These are phyloP conservation scores for Drosophila tripunctata DNA, from an alignment of 2,888 invertebrate genomes.

Conservation along the genomic window DNA sequence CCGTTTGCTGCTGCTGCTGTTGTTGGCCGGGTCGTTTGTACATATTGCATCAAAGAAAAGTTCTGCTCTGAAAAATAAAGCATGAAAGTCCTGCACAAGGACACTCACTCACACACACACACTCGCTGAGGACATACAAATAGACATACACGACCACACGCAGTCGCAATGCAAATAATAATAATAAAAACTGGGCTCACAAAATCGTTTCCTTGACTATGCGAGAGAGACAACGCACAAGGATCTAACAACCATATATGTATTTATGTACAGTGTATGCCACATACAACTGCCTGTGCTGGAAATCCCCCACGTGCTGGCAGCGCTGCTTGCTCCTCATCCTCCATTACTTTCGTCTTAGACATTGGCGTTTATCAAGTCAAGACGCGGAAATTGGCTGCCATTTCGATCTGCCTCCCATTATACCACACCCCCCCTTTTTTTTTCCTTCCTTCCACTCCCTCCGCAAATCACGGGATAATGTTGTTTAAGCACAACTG, in stretches of 20 bases:
- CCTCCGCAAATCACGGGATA: slow-evolving; percentile 24
- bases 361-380: slow-evolving; percentile 58
- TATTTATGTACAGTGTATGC: background rate
- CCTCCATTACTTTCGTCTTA: background rate
- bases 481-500: slow-evolving; percentile 39
- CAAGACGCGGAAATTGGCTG: slow-evolving; percentile 63
- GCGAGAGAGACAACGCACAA: slow-evolving; percentile 43
- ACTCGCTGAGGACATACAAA: slow-evolving; percentile 19
- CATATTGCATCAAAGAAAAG: slow-evolving; percentile 79
- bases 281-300: slow-evolving; percentile 5
- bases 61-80: slow-evolving; percentile 60
- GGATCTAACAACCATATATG: slow-evolving; percentile 6
- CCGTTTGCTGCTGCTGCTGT: slow-evolving; percentile 43
- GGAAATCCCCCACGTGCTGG: slow-evolving; percentile 2
- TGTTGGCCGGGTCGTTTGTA: slow-evolving; percentile 64
- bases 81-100: slow-evolving; percentile 48
- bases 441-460: too few species aligned
- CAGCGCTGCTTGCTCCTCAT: slow-evolving; percentile 11
- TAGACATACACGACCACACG: slow-evolving; percentile 48
- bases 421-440: too few species aligned
- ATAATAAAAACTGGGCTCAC: slow-evolving; percentile 53
- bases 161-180: slow-evolving; percentile 72
- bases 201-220: slow-evolving; percentile 59
- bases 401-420: slow-evolving; percentile 59
- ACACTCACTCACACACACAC: slow-evolving; percentile 31